These are phyloP conservation scores for Drosophila kepulauana DNA, from an alignment of 1,140 invertebrate genomes.

Conservation along the genomic window DNA sequence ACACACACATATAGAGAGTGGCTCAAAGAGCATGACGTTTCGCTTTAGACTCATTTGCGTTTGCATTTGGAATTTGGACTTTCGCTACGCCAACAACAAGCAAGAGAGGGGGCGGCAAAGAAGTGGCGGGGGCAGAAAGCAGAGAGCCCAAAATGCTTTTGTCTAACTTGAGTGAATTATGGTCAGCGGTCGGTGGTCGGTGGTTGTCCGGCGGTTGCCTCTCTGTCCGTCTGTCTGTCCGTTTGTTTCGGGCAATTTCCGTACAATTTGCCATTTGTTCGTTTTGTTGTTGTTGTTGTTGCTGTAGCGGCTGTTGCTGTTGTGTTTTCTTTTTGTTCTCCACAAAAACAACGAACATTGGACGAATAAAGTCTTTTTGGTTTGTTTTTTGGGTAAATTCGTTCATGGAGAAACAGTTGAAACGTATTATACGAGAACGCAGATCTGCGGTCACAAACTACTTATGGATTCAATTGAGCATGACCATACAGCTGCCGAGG, in stretches of 20 bases:
- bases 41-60: conserved; percentile 79
- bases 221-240: conserved; percentile 29
- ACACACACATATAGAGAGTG: conserved; percentile 23
- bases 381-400: conserved; percentile 58
- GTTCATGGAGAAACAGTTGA: conserved; percentile 79
- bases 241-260: conserved; percentile 83
- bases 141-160: conserved; percentile 73
- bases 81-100: conserved; percentile 30
- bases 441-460: conserved; percentile 82
- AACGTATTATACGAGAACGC: conserved; percentile 79
- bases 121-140: background rate
- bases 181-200: conserved; percentile 71
- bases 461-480: conserved; percentile 83
- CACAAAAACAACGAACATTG: conserved; percentile 6
- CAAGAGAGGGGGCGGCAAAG: background rate
- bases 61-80: conserved; percentile 74
- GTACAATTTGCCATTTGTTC: conserved; percentile 74
- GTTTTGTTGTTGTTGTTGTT: conserved; percentile 45
- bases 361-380: conserved; percentile 6
- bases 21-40: conserved; percentile 77
- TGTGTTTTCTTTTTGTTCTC: conserved; percentile 58
- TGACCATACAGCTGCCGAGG: conserved; percentile 48
- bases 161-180: conserved; percentile 84
- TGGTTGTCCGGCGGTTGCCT: conserved; percentile 49
- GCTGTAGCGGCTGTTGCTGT: conserved; percentile 67